Percentiles rank a stretch among this genome's conserved stretches.
Evolutionary conservation across 2,113 vertebrate species (phyloP).

Genomic region (Crotalus viridis): DNA sequence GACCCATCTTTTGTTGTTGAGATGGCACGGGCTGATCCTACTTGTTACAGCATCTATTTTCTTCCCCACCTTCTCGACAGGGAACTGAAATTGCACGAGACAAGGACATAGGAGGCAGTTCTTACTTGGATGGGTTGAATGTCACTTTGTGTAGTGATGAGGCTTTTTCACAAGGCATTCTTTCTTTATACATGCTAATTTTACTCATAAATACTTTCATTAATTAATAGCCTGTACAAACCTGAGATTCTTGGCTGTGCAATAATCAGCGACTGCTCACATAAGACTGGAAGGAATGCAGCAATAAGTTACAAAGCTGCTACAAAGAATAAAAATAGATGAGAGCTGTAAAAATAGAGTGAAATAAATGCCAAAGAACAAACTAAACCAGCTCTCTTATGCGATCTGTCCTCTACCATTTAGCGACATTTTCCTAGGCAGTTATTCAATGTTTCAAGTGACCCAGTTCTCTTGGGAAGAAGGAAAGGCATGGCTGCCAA

Average conservation of each 20-base stretch:
- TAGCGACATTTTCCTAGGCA: constrained; percentile 24
- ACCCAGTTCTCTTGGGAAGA: constrained; percentile 60
- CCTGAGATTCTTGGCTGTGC: constrained; percentile 17
- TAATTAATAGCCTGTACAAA: constrained; percentile 5
- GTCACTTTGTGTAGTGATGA: background rate
- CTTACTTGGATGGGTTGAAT: background rate
- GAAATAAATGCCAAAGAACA: constrained; percentile 25
- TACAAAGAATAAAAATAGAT: background rate
- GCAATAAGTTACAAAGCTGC: constrained; percentile 34
- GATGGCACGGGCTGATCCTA: background rate
- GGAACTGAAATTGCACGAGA: background rate
- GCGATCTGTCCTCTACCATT: background rate
- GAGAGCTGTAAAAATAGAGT: constrained; percentile 1
- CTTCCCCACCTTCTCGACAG: background rate
- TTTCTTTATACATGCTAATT: background rate
- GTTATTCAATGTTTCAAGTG: constrained; percentile 49
- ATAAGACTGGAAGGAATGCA: constrained; percentile 30
- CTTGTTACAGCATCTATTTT: background rate
- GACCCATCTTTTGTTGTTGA: background rate
- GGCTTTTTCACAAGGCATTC: background rate
- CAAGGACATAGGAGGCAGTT: background rate
- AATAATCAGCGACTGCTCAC: constrained; percentile 1
- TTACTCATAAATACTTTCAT: background rate
- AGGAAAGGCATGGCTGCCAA: constrained; percentile 59
- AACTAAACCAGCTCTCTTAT: constrained; percentile 38